Evolutionary conservation across 2,888 invertebrate species (phyloP).

Genomic region (Cryptocheilus praepositus): DNA sequence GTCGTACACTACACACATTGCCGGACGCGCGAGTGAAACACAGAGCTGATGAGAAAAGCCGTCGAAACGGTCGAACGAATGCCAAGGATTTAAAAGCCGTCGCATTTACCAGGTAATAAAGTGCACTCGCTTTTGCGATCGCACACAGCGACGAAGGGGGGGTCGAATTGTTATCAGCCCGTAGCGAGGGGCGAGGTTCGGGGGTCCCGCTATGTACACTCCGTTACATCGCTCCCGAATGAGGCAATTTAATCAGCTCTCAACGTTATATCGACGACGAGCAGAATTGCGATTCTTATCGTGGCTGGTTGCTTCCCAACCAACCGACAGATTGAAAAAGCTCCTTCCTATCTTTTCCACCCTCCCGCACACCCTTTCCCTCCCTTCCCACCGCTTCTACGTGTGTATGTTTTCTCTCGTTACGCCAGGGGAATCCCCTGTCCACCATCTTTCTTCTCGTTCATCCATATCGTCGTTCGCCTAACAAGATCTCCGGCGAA

Average conservation of each 20-base stretch:
- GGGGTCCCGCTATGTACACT: constrained; percentile 21
- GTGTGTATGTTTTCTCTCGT: too few relatives aligned
- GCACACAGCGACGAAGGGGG: background rate
- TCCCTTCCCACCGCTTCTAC: too few relatives aligned
- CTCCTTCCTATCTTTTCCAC: constrained; percentile 14
- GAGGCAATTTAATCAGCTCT: constrained; percentile 52
- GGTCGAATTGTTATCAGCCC: constrained; percentile 39
- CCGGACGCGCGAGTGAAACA: too few relatives aligned
- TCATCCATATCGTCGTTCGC: too few relatives aligned
- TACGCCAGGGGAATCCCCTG: too few relatives aligned
- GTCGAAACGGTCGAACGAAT: background rate
- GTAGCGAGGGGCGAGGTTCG: too few relatives aligned
- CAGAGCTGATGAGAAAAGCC: background rate
- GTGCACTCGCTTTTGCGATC: background rate
- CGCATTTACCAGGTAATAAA: constrained; percentile 5
- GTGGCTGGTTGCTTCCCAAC: constrained; percentile 34
- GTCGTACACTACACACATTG: too few relatives aligned
- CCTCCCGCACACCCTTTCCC: background rate
- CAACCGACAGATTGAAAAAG: constrained; percentile 50
- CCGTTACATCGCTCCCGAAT: constrained; percentile 34
- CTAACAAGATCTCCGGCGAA: constrained; percentile 1
- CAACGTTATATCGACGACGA: constrained; percentile 48
- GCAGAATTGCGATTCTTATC: constrained; percentile 57
- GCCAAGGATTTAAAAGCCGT: constrained; percentile 1
- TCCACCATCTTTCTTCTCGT: too few relatives aligned